Base-by-base conservation (phyloP, 2,888 invertebrate species). In the Plusia festucae region DNA sequence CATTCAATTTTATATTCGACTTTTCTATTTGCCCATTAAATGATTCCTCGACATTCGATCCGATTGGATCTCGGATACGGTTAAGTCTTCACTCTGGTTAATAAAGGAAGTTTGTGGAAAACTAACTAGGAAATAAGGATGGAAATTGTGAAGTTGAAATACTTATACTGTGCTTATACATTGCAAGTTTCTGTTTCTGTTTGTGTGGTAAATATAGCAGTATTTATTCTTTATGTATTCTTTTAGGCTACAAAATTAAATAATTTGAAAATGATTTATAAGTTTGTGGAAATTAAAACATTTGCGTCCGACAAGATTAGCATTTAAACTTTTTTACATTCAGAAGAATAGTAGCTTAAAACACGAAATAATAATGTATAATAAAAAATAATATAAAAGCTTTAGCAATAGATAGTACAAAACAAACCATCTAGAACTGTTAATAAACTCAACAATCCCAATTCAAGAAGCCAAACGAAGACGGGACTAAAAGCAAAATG, bases 1-100 rank as follows among this genome's bases (percentile, higher is more conserved):
- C 85, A 84, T 85, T 86, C 83, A 76, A 82, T 88, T 82, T 84
- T 84, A 83, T 85, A 87, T 86, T 82, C 83, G 79, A 80, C 78
- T 76, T 78, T 78, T 69, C 70, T 64, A 74, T 73, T 76, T 64
- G 59, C 24, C 74, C 76, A 70, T 78, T 85, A 76, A 84, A 81
- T 80, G 75, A 77, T 85, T 82, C 71, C 59, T 68, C 70, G 82
- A 79, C 66, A 64, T 66, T 65, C 65, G 75, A 78, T 56, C 56
- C 49, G 63, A 64, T 68, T 74, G 74, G 60, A 67, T 67, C 72
- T 59, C 22, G 51, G 60, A 58, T 52, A 32, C 59, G 60, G 65
- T 71, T 58, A 57, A 57, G 53, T 60, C 53, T 49, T 60, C 32
- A 13, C 27, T 34, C 52, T 49, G 0, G 49, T 56, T 62, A 46